Evolutionary conservation across 2,113 vertebrate genomes (phyloP), one percentile per base, ranked within the genome.

Genomic region (Microcebus jonahi): DNA sequence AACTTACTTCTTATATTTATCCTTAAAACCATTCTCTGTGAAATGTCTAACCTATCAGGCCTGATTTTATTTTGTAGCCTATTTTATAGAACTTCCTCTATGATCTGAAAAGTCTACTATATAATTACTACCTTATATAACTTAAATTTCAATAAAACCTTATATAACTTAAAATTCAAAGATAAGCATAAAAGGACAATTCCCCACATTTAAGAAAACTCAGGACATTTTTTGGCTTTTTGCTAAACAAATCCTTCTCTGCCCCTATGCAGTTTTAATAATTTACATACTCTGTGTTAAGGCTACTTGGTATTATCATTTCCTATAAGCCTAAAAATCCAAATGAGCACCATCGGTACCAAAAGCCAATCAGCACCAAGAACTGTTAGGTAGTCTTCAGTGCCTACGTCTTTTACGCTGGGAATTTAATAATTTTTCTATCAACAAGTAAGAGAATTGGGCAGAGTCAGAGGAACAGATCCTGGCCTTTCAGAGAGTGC

Each of bases 91-190:
- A 82, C 6, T 27, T 61, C 86, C 14, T 42, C 25, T 85, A 86
- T 2, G 83, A 3, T 65, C 39, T 68, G 34, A 61, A 75, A 82
- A 84, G 27, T 80, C 25, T 76, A 80, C 48, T 61, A 9, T 55
- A 4, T 4, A 85, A 82, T 59, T 82, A 20, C 48, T 68, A 96
- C 14, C 53, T 83, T 39, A 85, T 8, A 70, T 77, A 45, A 45
- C 45, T 87, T 80, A 77, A 91, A 94, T 96, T 87, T 90, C 45
- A 90, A 90, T 42, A 42, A 42, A 42, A 96, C 14, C 42, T 83
- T 39, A 85, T 8, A 70, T 77, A 45, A 45, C 45, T 87, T 80
- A 77, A 91, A 94, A 96, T 87, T 90, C 45, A 90, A 90, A 15
- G 50, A 81, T 17, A 95, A 80, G 31, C 34, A 81, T n/a, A 85